phyloP scores from a whole-genome alignment of 2,797 vertebrate species.

The Danio kyathit region DNA sequence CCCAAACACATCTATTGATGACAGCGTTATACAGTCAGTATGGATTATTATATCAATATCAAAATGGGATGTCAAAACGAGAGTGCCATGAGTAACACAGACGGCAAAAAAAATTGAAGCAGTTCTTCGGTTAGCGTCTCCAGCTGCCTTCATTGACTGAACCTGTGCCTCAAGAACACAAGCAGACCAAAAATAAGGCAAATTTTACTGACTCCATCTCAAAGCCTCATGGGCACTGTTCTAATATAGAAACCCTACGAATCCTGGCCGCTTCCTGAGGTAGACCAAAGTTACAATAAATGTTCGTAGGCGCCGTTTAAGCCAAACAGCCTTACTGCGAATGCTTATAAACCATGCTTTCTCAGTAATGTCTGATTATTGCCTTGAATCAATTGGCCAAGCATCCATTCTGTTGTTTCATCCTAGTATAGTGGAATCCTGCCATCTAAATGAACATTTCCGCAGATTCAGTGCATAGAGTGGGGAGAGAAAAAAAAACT shows the following conservation, averaged over 20 bases:
- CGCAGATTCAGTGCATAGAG: conserved; percentile 1
- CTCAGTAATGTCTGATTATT: conserved; percentile 55
- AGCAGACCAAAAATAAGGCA: conserved; percentile 64
- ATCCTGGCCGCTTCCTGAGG: conserved; percentile 63
- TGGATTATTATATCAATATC: conserved; percentile 59
- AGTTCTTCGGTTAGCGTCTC: conserved; percentile 37
- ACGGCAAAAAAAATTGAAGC: conserved; percentile 34
- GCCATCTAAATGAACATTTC: neutral
- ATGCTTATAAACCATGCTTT: conserved; percentile 46
- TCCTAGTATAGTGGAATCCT: conserved; percentile 12
- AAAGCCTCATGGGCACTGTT: conserved; percentile 46
- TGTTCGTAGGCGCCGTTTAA: conserved; percentile 42
- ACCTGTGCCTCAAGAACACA: conserved; percentile 23
- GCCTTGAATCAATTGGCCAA: conserved; percentile 51
- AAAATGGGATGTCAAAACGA: conserved; percentile 35
- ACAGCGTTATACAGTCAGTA: conserved; percentile 63
- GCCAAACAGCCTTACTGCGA: conserved; percentile 7
- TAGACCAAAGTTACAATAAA: conserved; percentile 66
- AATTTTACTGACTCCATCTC: conserved; percentile 43
- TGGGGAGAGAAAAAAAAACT: neutral
- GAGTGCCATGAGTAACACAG: conserved; percentile 30
- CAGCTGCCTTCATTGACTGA: conserved; percentile 20
- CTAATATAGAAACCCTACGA: conserved; percentile 30
- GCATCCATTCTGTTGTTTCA: conserved; percentile 4
- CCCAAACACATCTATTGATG: conserved; percentile 62